phyloP scores from a whole-genome alignment of 2,888 invertebrate species.

The Entomobrya multifasciata region DNA sequence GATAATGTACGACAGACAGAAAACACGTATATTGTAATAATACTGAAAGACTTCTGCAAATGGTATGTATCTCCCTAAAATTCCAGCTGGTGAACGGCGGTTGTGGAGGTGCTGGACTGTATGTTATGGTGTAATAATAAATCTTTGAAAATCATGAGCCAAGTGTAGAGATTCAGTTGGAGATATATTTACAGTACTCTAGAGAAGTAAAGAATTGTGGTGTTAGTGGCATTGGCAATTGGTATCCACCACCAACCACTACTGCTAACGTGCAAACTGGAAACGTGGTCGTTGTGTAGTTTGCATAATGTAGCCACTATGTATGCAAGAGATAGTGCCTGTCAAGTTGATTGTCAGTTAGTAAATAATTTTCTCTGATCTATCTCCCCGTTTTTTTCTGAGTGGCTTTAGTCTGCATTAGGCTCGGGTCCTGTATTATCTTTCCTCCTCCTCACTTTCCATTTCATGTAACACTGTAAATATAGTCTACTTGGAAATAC shows the following conservation, averaged over 20 bases:
- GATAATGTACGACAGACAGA: slow-evolving; percentile 17
- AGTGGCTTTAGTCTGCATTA: slow-evolving; percentile 32
- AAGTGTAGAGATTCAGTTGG: slow-evolving; percentile 27
- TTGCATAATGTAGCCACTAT: slow-evolving; percentile 8
- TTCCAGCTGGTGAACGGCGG: background rate
- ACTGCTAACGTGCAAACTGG: slow-evolving; percentile 5
- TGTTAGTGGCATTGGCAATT: slow-evolving; percentile 33
- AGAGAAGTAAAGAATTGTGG: slow-evolving; percentile 12
- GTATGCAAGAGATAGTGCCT: slow-evolving; percentile 30
- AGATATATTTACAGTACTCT: slow-evolving; percentile 29
- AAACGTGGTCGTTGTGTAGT: background rate
- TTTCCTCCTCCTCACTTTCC: slow-evolving; percentile 2
- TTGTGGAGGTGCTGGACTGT: background rate
- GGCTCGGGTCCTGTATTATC: slow-evolving; percentile 3
- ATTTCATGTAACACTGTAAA: background rate
- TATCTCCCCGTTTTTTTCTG: slow-evolving; percentile 17
- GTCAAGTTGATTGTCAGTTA: slow-evolving; percentile 42
- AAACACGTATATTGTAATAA: too few relatives aligned
- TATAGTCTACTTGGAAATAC: background rate
- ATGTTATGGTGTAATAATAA: slow-evolving; percentile 23
- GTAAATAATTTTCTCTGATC: slow-evolving; percentile 62
- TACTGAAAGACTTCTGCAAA: too few relatives aligned
- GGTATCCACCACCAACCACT: background rate
- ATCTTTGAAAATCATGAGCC: slow-evolving; percentile 19
- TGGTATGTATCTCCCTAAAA: background rate